phyloP scores from a whole-genome alignment of 2,888 invertebrate genomes.

The Hirtodrosophila duncani region DNA sequence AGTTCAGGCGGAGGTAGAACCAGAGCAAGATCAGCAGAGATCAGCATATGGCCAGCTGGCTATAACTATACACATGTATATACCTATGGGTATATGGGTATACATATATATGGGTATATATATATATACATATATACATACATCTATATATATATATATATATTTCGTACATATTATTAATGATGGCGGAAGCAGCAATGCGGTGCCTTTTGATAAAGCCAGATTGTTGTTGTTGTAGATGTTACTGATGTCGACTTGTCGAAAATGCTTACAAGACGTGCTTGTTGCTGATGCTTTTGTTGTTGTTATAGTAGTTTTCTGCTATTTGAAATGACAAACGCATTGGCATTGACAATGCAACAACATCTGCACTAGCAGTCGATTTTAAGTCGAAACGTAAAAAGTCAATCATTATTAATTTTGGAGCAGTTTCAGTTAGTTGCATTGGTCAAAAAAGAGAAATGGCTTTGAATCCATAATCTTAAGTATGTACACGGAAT shows the following conservation, averaged over 20 bases:
- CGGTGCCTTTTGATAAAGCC: conserved; percentile 56
- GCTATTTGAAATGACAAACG: conserved; percentile 61
- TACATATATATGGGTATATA: too few relatives aligned
- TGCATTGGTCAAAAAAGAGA: too few relatives aligned
- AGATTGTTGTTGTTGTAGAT: conserved; percentile 40
- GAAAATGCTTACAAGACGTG: conserved; percentile 51
- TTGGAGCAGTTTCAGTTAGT: too few relatives aligned
- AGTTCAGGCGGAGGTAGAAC: conserved; percentile 31
- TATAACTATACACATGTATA: too few relatives aligned
- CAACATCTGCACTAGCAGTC: conserved; percentile 9
- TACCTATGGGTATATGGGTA: too few relatives aligned
- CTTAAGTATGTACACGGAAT: too few relatives aligned
- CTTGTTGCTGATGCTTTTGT: conserved; percentile 28
- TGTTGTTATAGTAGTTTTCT: conserved; percentile 21
- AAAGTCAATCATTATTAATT: too few relatives aligned
- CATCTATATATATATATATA: too few relatives aligned
- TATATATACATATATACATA: too few relatives aligned
- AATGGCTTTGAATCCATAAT: too few relatives aligned
- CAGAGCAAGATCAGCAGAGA: conserved; percentile 53
- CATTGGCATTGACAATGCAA: conserved; percentile 57
- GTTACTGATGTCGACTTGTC: conserved; percentile 29
- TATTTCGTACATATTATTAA: conserved; percentile 54
- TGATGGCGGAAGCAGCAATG: conserved; percentile 66
- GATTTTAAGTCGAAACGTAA: too few relatives aligned
- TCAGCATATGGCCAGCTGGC: conserved; percentile 32